Percentiles rank a stretch among this genome's conserved stretches.
Conservation (phyloP, 64 coral and sea anemone genomes). For the Montipora foliosa region DNA sequence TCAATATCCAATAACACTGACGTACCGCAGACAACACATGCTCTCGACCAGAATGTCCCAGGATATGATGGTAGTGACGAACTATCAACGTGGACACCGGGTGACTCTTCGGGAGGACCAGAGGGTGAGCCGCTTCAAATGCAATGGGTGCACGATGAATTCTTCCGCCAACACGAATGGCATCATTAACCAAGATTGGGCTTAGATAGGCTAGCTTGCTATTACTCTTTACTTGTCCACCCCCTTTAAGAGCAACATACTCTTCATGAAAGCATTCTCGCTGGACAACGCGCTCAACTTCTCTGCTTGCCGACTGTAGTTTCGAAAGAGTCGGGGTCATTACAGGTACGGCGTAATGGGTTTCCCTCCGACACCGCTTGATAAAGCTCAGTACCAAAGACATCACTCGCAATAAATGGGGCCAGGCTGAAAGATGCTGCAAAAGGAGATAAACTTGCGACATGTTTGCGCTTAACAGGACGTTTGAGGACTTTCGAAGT, state of each 20-base stretch:
- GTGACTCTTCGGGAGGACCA: too few relatives aligned
- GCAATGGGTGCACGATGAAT: too few relatives aligned
- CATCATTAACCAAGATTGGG: background rate
- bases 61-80: too few relatives aligned
- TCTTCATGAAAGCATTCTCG: conserved; percentile 25
- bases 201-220: conserved; percentile 35
- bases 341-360: background rate
- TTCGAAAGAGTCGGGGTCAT: background rate
- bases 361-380: background rate
- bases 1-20: too few relatives aligned
- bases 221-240: conserved; percentile 30
- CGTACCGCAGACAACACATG: too few relatives aligned
- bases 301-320: background rate
- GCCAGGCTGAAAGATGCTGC: background rate
- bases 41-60: too few relatives aligned
- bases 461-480: background rate
- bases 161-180: too few relatives aligned
- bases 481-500: background rate
- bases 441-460: background rate
- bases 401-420: conserved; percentile 16
- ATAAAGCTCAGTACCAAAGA: conserved; percentile 38
- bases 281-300: conserved; percentile 12
- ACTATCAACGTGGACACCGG: too few relatives aligned
- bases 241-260: background rate
- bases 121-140: too few relatives aligned